Base-by-base conservation (phyloP, 2,888 invertebrate species). In the Andrena haemorrhoa region DNA sequence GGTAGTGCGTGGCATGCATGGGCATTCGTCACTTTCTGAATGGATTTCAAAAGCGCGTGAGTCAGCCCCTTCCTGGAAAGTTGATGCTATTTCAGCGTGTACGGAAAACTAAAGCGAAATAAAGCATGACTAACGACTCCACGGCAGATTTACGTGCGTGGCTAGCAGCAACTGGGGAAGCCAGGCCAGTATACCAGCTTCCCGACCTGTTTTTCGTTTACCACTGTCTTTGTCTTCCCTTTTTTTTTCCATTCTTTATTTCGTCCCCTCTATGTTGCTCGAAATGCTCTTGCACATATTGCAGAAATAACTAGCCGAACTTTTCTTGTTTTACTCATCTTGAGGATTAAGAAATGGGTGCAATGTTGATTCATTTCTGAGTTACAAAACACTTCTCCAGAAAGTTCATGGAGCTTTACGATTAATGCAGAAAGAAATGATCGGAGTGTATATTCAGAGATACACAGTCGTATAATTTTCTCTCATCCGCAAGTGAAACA, bases 81-180 rank as follows among this genome's bases (percentile, higher is more conserved):
- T 79, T 77, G 84, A 84, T 80, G 81, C 82, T 82, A 84, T 86
- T 86, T 69, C 80, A 76, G 70, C 75, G 56, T 72, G 80, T 69
- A 79, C 82, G 85, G 85, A 82, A 77, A 80, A 84, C 87, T 66
- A 72, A 75, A 82, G 75, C 73, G 82, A 77, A 80, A 79, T 83
- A 85, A 86, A 84, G 75, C 79, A 73, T 88, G 87, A 86, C 83
- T 88, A 88, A 88, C 79, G 87, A 87, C 64, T 61, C 35, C 6
- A 10, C 72, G 78, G 53, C 41, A 78, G 84, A 86, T 86, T 85
- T 83, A 73, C 68, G 68, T 61, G 66, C 53, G 41, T 68, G 60
- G 65, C 81, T 64, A 56, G 64, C 56, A 26, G 49, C 49, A 41
- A 71, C 78, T 75, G 61, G 70, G 61, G 56, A 78, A 74, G 29